Evolutionary conservation across 2,888 invertebrate genomes (phyloP).

Genomic region (Leucophenga maculata): DNA sequence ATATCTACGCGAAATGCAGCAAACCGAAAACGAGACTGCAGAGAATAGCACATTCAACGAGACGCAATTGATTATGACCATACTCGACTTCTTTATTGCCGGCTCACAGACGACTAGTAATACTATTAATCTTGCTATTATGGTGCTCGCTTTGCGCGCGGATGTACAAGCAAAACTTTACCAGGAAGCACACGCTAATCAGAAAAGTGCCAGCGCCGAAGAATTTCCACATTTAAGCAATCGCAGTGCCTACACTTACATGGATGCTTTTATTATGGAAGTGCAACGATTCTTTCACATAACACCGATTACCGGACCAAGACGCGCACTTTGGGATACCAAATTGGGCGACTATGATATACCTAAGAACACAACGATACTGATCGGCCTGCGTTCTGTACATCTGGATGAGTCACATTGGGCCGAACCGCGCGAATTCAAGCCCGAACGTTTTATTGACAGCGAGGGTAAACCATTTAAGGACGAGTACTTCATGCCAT

Average conservation of each 20-base stretch:
- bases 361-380: conserved; percentile 74
- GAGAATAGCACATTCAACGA: conserved; percentile 72
- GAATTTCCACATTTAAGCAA: conserved; percentile 63
- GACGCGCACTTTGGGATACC: conserved; percentile 75
- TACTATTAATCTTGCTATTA: conserved; percentile 77
- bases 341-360: conserved; percentile 75
- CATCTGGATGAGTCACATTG: conserved; percentile 76
- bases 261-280: conserved; percentile 76
- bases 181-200: conserved; percentile 73
- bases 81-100: conserved; percentile 80
- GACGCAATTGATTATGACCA: conserved; percentile 78
- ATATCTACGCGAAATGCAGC: conserved; percentile 77
- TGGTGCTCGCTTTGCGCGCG: conserved; percentile 76
- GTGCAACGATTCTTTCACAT: conserved; percentile 75
- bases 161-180: conserved; percentile 76
- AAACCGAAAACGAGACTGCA: conserved; percentile 23
- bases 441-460: conserved; percentile 78
- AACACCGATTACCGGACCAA: conserved; percentile 75
- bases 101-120: conserved; percentile 78
- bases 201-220: conserved; percentile 37
- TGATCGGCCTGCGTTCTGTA: conserved; percentile 75
- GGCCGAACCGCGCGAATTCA: conserved; percentile 77
- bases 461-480: conserved; percentile 56
- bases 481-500: conserved; percentile 70
- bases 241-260: conserved; percentile 73